Conservation (phyloP, 30 jellyfish, hydroid and myxozoan genomes). For the Aurelia aurita complex sp. Pacific region DNA sequence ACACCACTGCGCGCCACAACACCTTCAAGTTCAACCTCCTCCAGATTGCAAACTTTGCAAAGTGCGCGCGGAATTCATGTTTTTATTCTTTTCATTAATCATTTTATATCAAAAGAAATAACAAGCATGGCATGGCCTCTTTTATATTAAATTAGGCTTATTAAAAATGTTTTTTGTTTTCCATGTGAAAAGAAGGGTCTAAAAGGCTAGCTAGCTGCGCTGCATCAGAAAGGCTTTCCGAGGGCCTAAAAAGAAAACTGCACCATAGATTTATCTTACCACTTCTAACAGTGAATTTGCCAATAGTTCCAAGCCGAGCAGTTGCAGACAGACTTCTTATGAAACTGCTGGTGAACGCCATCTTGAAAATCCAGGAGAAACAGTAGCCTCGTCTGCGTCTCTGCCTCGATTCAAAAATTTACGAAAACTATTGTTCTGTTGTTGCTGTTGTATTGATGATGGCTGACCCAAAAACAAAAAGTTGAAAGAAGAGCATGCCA, state of each 20-base stretch:
- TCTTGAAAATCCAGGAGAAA: background rate
- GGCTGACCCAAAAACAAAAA: too few species aligned
- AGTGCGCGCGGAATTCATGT: too few species aligned
- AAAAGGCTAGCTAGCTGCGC: too few species aligned
- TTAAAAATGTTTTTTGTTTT: too few species aligned
- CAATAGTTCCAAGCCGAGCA: constrained; percentile 13
- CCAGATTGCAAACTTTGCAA: too few species aligned
- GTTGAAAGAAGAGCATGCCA: background rate
- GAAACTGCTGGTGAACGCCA: constrained; percentile 33
- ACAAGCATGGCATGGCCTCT: too few species aligned
- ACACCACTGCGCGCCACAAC: too few species aligned
- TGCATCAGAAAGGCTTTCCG: background rate
- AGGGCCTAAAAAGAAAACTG: background rate
- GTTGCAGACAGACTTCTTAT: constrained; percentile 12
- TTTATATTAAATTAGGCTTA: too few species aligned
- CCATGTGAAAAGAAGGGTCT: too few species aligned
- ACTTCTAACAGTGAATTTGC: background rate
- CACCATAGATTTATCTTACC: constrained; percentile 3
- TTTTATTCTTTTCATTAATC: background rate
- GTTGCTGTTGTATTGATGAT: too few species aligned
- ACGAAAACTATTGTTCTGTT: background rate
- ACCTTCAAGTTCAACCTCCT: too few species aligned
- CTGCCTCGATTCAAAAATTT: background rate
- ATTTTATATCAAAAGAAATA: too few species aligned
- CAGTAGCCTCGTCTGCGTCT: background rate